Evolutionary conservation across 92 coral and sea anemone species (phyloP).

Genomic region (Palythoa grandiflora): DNA sequence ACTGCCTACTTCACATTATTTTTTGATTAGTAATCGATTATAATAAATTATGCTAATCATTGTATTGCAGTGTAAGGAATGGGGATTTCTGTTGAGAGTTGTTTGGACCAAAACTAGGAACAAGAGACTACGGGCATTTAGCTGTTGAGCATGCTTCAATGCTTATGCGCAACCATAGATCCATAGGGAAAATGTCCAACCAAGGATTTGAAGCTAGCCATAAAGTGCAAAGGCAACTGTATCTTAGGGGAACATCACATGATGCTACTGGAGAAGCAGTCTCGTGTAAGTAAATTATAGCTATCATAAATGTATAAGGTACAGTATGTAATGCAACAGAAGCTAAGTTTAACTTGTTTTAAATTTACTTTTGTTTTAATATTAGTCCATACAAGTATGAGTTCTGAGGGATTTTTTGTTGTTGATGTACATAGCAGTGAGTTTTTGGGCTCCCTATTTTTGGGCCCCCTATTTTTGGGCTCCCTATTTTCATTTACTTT

Average conservation of each 20-base stretch:
- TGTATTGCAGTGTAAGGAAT: slow-evolving; percentile 24
- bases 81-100: slow-evolving; percentile 28
- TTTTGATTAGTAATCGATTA: not conserved
- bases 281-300: slow-evolving; percentile 2
- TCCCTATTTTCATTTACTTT: not conserved
- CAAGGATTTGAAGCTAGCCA: slow-evolving; percentile 12
- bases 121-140: slow-evolving; percentile 5
- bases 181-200: not conserved
- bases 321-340: not conserved
- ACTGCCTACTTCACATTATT: not conserved
- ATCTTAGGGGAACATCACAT: not conserved
- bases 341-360: too few relatives aligned
- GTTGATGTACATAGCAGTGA: not conserved
- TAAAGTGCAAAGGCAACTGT: slow-evolving; percentile 5
- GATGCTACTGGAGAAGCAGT: not conserved
- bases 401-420: not conserved
- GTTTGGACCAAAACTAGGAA: slow-evolving; percentile 41
- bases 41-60: not conserved
- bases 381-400: not conserved
- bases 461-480: not conserved
- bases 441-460: not conserved
- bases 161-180: slow-evolving; percentile 1
- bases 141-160: slow-evolving; percentile 3
- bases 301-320: not conserved
- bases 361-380: too few relatives aligned